phyloP scores from a whole-genome alignment of 2,113 vertebrate species.

The Ochotona curzoniae region DNA sequence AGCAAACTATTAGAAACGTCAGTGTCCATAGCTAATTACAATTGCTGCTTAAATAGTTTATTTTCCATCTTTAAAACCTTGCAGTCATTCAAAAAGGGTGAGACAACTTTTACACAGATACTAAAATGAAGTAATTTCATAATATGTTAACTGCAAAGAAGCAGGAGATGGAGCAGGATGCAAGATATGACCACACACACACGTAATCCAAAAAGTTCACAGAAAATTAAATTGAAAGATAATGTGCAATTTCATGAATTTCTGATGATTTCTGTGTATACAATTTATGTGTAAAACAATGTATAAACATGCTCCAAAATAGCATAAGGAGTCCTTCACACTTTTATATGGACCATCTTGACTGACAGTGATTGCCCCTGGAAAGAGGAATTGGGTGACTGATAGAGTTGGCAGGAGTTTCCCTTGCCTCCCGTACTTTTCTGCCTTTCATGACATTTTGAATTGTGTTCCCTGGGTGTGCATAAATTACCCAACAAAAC shows the following conservation, averaged over 20 bases:
- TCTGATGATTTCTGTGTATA: neutral
- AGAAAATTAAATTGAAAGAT: too few relatives aligned
- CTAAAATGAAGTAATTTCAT: slow-evolving; percentile 47
- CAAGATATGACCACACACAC: neutral
- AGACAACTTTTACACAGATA: neutral
- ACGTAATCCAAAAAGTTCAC: too few relatives aligned
- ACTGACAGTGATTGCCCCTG: neutral
- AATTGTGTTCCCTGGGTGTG: slow-evolving; percentile 21
- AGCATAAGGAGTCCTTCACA: neutral
- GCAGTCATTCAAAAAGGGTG: slow-evolving; percentile 14
- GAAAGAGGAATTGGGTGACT: neutral
- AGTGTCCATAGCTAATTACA: neutral
- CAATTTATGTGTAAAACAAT: neutral
- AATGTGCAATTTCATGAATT: neutral
- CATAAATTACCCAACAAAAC: slow-evolving; percentile 24
- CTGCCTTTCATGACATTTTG: neutral
- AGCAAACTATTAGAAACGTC: neutral
- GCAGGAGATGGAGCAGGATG: neutral
- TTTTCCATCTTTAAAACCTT: slow-evolving; percentile 43
- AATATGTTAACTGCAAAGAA: neutral
- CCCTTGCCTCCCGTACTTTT: slow-evolving; percentile 12
- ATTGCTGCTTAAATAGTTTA: slow-evolving; percentile 32
- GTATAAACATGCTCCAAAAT: neutral
- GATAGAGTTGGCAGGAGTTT: neutral
- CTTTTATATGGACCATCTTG: neutral